Base-by-base conservation (phyloP, 2,888 invertebrate genomes). In the Stenichneumon culpator region DNA sequence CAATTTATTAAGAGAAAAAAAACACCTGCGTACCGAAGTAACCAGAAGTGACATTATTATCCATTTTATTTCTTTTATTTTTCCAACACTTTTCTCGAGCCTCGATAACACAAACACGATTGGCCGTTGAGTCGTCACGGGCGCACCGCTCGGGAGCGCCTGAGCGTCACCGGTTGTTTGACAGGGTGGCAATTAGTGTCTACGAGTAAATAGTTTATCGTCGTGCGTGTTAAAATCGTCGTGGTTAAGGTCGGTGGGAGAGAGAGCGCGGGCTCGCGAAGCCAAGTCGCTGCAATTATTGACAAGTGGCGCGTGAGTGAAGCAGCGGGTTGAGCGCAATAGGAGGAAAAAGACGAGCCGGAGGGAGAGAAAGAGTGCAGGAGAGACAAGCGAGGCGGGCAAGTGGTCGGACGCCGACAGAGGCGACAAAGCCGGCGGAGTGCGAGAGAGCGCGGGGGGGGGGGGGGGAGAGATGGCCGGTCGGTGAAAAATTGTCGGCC, bases 401-500 rank as follows among this genome's bases (percentile, higher is more conserved):
- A 57, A 57, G 57, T 60, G 73, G 57, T 25, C 72, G 72, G 68
- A 22, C 54, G 22, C 22, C 72, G 57, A 36, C 72, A 39, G 57
- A 57, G 72, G 57, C 72, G 72, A 72, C 57, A 73, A 60, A 73
- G 44, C 57, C 16, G 57, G 44, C 44, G 14, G 44, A 47, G 44
- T 16, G 44, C 44, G 44, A 14, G 44, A 47, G 16, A 39, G 39
- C 39, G 16, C 16, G 44, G 5, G 44, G 11, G 11, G 9, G 39
- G 44, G 5, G 44, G 0, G 44, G 44, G 44, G 16, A 9, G 57
- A 50, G 50, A 39, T 11, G 39, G 74, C 70, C 54, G 67, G 77
- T 78, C 73, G 78, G 67, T 81, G 86, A 87, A 86, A 87, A 87
- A 86, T 87, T 82, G 81, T 82, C 82, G 79, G 83, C 85, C 77